phyloP scores from a whole-genome alignment of 1,140 invertebrate species.

The Drosophila nasuta region DNA sequence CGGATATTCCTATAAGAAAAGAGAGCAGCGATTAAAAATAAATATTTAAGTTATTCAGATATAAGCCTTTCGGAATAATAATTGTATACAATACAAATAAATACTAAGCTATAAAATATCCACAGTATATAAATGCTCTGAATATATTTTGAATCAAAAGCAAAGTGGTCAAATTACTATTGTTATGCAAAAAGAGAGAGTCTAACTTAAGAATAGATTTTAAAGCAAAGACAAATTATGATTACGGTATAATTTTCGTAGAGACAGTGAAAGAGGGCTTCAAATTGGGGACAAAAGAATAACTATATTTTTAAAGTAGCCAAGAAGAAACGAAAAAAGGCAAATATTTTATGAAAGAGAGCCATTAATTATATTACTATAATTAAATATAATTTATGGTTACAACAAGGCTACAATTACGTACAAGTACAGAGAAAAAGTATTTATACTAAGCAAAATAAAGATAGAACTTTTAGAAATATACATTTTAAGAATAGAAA shows the following conservation, averaged over 20 bases:
- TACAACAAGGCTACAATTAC: too few relatives aligned
- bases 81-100: background rate
- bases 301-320: background rate
- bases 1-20: too few relatives aligned
- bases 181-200: constrained; percentile 2
- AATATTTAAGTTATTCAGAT: background rate
- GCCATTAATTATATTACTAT: background rate
- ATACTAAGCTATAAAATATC: background rate
- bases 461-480: too few relatives aligned
- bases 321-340: background rate
- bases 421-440: too few relatives aligned
- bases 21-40: background rate
- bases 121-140: background rate
- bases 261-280: background rate
- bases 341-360: background rate
- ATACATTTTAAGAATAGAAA: too few relatives aligned
- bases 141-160: background rate
- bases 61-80: background rate
- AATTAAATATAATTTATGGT: constrained; percentile 2
- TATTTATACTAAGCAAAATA: too few relatives aligned
- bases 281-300: background rate
- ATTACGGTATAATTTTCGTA: background rate
- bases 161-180: background rate
- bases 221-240: background rate
- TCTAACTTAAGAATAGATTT: background rate